Conservation (phyloP, 2,888 invertebrate genomes). For the Limnephilus rhombicus region DNA sequence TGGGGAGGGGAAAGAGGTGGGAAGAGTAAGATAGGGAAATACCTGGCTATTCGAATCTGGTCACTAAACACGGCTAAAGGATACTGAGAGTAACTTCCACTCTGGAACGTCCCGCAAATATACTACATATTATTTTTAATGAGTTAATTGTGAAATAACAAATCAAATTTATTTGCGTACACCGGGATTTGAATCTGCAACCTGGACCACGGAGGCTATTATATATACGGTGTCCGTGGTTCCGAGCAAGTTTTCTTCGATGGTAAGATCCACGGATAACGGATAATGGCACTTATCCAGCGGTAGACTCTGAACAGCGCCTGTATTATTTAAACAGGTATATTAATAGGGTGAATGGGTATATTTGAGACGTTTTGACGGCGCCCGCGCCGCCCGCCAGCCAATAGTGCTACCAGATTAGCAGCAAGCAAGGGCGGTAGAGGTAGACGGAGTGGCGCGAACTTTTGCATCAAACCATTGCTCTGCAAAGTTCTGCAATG, state of each 20-base stretch:
- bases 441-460: constrained; percentile 31
- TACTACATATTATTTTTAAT: too few relatives aligned
- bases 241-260: background rate
- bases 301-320: constrained; percentile 46
- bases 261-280: background rate
- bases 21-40: too few relatives aligned
- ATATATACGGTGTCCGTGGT: background rate
- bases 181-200: too few relatives aligned
- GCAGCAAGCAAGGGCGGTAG: background rate
- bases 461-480: background rate
- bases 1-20: too few relatives aligned
- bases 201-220: too few relatives aligned
- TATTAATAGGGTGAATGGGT: constrained; percentile 64
- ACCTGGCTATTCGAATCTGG: too few relatives aligned
- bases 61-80: too few relatives aligned
- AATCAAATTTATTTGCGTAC: too few relatives aligned
- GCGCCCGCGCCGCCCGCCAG: constrained; percentile 43
- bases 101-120: too few relatives aligned
- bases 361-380: constrained; percentile 62
- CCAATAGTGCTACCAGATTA: background rate
- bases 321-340: constrained; percentile 60
- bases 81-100: too few relatives aligned
- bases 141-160: too few relatives aligned
- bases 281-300: background rate
- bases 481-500: constrained; percentile 45